These are phyloP conservation scores for Lymantria dispar DNA, from an alignment of 2,888 invertebrate species.

Conservation along the genomic window DNA sequence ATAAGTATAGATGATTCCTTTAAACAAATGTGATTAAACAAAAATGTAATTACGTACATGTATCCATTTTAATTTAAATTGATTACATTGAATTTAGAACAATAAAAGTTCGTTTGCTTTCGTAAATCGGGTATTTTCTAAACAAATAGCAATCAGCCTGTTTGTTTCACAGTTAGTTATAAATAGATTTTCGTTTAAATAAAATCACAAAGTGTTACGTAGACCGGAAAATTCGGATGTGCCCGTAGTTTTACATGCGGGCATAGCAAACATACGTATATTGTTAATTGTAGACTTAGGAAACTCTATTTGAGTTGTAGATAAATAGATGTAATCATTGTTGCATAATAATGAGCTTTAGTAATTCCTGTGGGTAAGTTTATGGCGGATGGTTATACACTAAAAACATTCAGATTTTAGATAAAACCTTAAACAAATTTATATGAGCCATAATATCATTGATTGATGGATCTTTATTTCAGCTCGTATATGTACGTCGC, in stretches of 20 bases:
- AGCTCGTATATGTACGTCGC: no score
- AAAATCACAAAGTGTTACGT: conserved; percentile 66
- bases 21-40: no score
- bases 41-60: no score
- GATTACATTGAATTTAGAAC: conserved; percentile 52
- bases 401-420: no score
- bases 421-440: no score
- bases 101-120: conserved; percentile 51
- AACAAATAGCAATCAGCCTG: conserved; percentile 39
- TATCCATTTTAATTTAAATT: conserved; percentile 31
- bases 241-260: conserved; percentile 70
- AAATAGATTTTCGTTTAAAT: conserved; percentile 46
- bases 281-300: conserved; percentile 37
- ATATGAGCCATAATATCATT: no score
- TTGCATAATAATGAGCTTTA: not conserved
- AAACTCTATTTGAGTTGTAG: conserved; percentile 26
- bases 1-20: no score
- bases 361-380: not conserved
- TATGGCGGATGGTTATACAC: not conserved
- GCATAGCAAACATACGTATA: conserved; percentile 51
- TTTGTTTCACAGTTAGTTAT: conserved; percentile 35
- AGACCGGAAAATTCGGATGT: conserved; percentile 71
- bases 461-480: no score
- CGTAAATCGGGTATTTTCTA: conserved; percentile 40
- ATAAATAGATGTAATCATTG: conserved; percentile 20